Conservation (phyloP, 2,113 vertebrate genomes). For the Eptesicus fuscus region DNA sequence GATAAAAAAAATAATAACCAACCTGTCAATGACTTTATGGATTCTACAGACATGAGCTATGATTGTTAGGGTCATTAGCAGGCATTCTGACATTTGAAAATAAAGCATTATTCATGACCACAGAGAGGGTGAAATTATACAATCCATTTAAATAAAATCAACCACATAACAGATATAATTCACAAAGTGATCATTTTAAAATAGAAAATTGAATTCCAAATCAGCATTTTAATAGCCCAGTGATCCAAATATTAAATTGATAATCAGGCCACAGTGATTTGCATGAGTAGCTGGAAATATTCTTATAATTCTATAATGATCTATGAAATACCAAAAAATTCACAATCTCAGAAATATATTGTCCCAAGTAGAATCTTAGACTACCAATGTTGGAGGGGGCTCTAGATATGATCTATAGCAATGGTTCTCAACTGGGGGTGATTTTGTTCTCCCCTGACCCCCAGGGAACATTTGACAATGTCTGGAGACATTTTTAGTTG, state of each 20-base stretch:
- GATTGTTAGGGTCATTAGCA: constrained; percentile 37
- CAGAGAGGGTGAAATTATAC: constrained; percentile 53
- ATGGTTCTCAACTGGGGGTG: background rate
- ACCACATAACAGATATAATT: constrained; percentile 52
- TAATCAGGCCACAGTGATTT: constrained; percentile 65
- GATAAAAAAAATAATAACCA: constrained; percentile 13
- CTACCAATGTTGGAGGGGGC: background rate
- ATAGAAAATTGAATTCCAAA: constrained; percentile 69
- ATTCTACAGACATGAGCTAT: constrained; percentile 23
- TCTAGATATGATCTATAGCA: background rate
- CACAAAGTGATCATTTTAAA: constrained; percentile 63
- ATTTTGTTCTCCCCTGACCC: background rate
- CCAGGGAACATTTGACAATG: background rate
- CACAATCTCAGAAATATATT: background rate
- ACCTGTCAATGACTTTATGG: background rate
- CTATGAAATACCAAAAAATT: constrained; percentile 41
- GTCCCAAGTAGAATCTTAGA: background rate
- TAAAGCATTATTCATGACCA: constrained; percentile 55
- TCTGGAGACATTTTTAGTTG: background rate
- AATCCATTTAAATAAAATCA: constrained; percentile 68
- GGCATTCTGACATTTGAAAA: constrained; percentile 1
- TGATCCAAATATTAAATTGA: constrained; percentile 70
- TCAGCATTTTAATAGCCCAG: constrained; percentile 66
- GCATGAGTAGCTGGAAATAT: constrained; percentile 14
- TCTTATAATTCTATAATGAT: constrained; percentile 34